Percentiles rank a stretch among this genome's conserved stretches.
These are phyloP conservation scores for Melinaea marsaeus DNA, from an alignment of 2,888 invertebrate genomes.

Conservation along the genomic window DNA sequence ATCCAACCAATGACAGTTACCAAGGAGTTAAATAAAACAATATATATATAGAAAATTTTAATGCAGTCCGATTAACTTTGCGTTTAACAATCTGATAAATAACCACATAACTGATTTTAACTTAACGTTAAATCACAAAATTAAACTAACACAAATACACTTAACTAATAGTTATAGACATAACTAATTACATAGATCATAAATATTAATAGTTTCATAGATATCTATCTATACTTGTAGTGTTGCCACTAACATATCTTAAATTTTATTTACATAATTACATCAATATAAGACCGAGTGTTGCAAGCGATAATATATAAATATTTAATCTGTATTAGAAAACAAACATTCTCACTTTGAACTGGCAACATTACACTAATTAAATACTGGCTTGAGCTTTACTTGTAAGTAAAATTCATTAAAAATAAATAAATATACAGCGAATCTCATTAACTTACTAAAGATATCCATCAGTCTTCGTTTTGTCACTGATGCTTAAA, in stretches of 20 bases:
- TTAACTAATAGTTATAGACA: constrained; percentile 30
- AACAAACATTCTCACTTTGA: constrained; percentile 11
- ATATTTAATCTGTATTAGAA: constrained; percentile 9
- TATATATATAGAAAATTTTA: constrained; percentile 46
- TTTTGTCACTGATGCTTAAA: constrained; percentile 16
- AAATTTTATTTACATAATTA: constrained; percentile 5
- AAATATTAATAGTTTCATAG: constrained; percentile 51
- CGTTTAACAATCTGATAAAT: constrained; percentile 22
- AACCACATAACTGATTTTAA: constrained; percentile 30
- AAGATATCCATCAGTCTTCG: constrained; percentile 29
- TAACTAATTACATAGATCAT: constrained; percentile 55
- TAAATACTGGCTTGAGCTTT: constrained; percentile 29
- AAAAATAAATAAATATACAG: constrained; percentile 29
- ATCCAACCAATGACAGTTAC: no score
- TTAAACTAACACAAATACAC: constrained; percentile 34
- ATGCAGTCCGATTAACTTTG: constrained; percentile 44
- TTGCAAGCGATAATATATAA: constrained; percentile 26
- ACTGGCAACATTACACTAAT: constrained; percentile 10
- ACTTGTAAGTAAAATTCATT: constrained; percentile 15
- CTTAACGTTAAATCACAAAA: constrained; percentile 48
- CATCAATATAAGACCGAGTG: not conserved
- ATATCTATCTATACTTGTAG: constrained; percentile 26
- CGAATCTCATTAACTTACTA: constrained; percentile 18
- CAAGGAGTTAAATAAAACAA: constrained; percentile 19
- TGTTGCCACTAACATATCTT: constrained; percentile 13